These are phyloP conservation scores for Mobula birostris DNA, from an alignment of 2,113 vertebrate species.

Conservation along the genomic window DNA sequence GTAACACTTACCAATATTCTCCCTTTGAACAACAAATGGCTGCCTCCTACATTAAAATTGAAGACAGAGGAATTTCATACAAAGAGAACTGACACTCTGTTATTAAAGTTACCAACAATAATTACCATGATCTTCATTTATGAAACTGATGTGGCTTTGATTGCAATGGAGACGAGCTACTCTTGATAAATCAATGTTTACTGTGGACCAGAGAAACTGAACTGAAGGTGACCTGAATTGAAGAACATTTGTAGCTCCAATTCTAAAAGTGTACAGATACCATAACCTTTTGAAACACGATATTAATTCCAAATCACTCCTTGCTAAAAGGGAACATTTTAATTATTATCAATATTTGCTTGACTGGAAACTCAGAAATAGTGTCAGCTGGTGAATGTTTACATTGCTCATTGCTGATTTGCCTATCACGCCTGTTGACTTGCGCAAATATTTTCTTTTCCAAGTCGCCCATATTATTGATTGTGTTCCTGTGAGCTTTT, in stretches of 20 bases:
- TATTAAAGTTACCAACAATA: not conserved
- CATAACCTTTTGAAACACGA: not conserved
- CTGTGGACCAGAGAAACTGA: too few species aligned
- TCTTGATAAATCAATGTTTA: not conserved
- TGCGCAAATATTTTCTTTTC: constrained; percentile 28
- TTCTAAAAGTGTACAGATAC: not conserved
- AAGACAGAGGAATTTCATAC: not conserved
- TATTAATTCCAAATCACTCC: not conserved
- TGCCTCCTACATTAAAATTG: not conserved
- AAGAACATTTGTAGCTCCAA: not conserved
- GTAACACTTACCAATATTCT: not conserved
- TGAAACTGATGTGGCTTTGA: not conserved
- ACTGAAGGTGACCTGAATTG: not conserved
- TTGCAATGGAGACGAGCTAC: not conserved
- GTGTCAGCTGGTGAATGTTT: constrained; percentile 19
- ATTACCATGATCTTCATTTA: not conserved
- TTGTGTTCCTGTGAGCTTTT: constrained; percentile 12
- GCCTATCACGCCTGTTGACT: not conserved
- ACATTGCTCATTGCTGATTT: constrained; percentile 1
- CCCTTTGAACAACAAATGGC: not conserved
- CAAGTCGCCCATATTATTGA: not conserved
- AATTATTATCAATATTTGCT: not conserved
- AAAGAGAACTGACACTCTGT: not conserved
- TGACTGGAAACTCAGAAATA: not conserved
- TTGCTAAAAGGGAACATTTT: not conserved